Evolutionary conservation across 2,797 vertebrate species (phyloP), one percentile per base, ranked within the genome.

Genomic region (Cyprinodon diabolis): DNA sequence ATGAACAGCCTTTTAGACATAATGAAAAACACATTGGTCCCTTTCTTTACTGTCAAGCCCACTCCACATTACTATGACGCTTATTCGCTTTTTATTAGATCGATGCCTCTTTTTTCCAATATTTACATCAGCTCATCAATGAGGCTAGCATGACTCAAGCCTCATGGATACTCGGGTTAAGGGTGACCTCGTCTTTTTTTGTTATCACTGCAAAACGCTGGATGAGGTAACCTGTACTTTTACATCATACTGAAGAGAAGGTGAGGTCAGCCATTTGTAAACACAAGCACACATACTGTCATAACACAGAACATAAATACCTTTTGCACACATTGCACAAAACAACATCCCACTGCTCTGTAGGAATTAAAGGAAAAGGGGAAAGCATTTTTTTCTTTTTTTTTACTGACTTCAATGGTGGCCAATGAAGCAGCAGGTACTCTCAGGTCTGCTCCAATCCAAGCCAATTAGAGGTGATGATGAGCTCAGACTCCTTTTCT

Each of bases 381-480:
- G n/a, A 86, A 84, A 68, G 83, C 30, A 30, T 30, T 2, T 30
- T 30, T 79, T 74, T 79, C 79, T 55, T 75, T 79, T 92, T 92
- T 87, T 93, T 91, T 94, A 83, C 40, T 74, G 73, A 76, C 83
- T 75, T 37, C 45, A 65, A 66, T 69, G 73, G 70, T 75, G 68
- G 76, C 96, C 96, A 97, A 95, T 97, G 91, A 87, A 89, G 90
- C 88, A 90, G 81, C 84, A 77, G 82, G 87, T 89, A 87, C 89
- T 80, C 90, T 92, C 83, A 88, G 69, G 78, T 81, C 87, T 40
- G 1, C 78, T 91, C 40, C 58, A 62, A 62, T 74, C 76, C 56
- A 45, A 88, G 72, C 96, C 96, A 97, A 95, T 97, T 90, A 89
- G 86, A 90, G 87, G 81, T 74, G 82, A 72, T 73, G 90, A 91